phyloP scores from a whole-genome alignment of 2,113 vertebrate species.

The Taxidea taxus region DNA sequence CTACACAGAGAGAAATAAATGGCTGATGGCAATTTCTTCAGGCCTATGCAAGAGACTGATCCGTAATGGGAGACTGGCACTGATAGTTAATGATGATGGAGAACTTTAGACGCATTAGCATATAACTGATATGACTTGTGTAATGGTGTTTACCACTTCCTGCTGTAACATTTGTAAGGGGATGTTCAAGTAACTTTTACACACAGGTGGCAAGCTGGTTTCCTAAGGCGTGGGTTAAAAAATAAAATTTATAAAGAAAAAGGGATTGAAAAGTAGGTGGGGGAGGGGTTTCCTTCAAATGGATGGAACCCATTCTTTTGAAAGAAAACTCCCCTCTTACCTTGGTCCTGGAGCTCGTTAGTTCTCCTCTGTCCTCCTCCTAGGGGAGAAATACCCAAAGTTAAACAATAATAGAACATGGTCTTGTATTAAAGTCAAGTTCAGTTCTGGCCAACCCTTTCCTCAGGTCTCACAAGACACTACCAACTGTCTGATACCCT shows the following conservation, averaged over 20 bases:
- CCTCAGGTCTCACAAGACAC: constrained; percentile 63
- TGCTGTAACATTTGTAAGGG: constrained; percentile 32
- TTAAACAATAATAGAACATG: constrained; percentile 77
- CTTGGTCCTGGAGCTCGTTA: constrained; percentile 72
- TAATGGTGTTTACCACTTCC: neutral
- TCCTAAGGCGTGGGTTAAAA: constrained; percentile 61
- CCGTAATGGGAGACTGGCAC: neutral
- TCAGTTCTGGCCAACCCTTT: constrained; percentile 67
- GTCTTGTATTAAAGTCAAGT: constrained; percentile 73
- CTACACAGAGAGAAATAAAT: constrained; percentile 4
- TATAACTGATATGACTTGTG: neutral
- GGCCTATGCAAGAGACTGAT: neutral
- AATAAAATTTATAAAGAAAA: constrained; percentile 74
- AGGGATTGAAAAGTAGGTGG: constrained; percentile 62
- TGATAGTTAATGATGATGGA: constrained; percentile 46
- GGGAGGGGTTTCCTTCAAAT: constrained; percentile 72
- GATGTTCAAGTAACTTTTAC: constrained; percentile 39
- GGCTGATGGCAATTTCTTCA: neutral
- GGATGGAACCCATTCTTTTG: constrained; percentile 69
- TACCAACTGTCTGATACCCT: constrained; percentile 72
- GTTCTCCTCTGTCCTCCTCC: constrained; percentile 74
- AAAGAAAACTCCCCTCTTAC: constrained; percentile 75
- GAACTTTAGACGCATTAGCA: constrained; percentile 34
- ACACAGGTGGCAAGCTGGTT: constrained; percentile 38
- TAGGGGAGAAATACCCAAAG: constrained; percentile 79